A percentile compares a stretch with the other conserved stretches of the same genome.
phyloP scores from a whole-genome alignment of 1,140 invertebrate genomes.

The Aphaenogaster floridana region DNA sequence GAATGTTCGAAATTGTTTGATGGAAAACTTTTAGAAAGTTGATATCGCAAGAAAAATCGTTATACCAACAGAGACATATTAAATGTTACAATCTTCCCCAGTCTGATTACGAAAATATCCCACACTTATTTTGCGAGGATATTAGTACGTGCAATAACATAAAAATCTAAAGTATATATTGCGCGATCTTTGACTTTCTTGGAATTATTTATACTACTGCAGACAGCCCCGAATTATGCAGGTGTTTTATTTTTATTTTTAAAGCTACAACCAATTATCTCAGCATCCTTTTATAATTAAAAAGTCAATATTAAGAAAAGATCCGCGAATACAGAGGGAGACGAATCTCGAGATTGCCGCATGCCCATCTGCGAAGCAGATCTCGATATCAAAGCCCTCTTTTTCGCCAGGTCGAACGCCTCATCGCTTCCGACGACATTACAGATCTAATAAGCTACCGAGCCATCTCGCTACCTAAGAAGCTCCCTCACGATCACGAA shows the following conservation, averaged over 20 bases:
- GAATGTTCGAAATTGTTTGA: neutral
- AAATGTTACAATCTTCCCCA: neutral
- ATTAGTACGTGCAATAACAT: neutral
- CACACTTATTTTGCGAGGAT: neutral
- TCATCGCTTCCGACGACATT: neutral
- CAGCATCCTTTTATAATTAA: neutral
- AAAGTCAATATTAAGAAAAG: neutral
- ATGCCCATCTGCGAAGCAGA: neutral
- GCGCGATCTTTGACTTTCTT: neutral
- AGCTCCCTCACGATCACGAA: neutral
- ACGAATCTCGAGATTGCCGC: neutral
- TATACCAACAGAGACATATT: neutral
- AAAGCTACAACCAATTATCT: neutral
- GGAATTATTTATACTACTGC: neutral
- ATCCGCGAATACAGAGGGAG: neutral
- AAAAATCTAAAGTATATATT: neutral
- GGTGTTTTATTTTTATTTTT: neutral
- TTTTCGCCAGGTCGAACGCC: neutral
- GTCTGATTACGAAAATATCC: neutral
- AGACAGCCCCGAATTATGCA: neutral
- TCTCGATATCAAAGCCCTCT: constrained; percentile 8
- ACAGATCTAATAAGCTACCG: constrained; percentile 9
- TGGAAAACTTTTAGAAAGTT: neutral
- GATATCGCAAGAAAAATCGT: neutral
- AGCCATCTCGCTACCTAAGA: neutral